A percentile compares a stretch with the other conserved stretches of the same genome.
Conservation (phyloP, 2,113 vertebrate species). For the Accipiter virgatus region DNA sequence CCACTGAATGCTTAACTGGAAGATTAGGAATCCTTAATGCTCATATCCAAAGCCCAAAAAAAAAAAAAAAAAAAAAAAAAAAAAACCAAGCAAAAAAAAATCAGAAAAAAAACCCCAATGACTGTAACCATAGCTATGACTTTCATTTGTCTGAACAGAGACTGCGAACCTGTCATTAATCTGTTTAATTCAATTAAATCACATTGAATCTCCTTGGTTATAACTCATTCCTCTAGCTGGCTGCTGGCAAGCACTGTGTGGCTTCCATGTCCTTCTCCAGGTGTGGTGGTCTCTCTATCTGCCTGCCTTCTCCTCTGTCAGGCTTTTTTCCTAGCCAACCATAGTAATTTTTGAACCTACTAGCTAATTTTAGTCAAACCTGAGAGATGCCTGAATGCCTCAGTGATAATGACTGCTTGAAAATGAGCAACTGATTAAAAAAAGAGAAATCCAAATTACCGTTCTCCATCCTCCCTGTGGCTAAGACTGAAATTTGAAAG, state of each 20-base stretch:
- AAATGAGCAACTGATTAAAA: neutral
- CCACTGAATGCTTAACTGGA: neutral
- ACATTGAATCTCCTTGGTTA: neutral
- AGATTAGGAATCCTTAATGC: neutral
- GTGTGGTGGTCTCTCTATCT: neutral
- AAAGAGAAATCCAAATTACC: neutral
- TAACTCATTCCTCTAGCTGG: neutral
- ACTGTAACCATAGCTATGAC: neutral
- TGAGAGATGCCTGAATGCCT: neutral
- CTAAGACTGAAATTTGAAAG: neutral
- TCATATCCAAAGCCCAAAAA: neutral
- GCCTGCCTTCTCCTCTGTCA: neutral
- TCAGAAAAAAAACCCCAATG: accelerated
- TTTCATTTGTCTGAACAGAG: neutral
- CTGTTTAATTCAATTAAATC: neutral
- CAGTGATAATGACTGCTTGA: neutral
- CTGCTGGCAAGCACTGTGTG: neutral
- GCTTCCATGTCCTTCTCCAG: neutral
- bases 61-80: neutral
- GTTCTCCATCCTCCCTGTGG: neutral
- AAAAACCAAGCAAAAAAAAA: neutral
- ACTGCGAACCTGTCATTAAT: neutral
- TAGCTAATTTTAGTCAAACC: neutral
- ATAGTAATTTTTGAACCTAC: neutral
- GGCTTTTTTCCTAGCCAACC: neutral